Percentiles rank a stretch among this genome's conserved stretches.
phyloP scores from a whole-genome alignment of 2,113 vertebrate species.

The Rhynchomys soricoides region DNA sequence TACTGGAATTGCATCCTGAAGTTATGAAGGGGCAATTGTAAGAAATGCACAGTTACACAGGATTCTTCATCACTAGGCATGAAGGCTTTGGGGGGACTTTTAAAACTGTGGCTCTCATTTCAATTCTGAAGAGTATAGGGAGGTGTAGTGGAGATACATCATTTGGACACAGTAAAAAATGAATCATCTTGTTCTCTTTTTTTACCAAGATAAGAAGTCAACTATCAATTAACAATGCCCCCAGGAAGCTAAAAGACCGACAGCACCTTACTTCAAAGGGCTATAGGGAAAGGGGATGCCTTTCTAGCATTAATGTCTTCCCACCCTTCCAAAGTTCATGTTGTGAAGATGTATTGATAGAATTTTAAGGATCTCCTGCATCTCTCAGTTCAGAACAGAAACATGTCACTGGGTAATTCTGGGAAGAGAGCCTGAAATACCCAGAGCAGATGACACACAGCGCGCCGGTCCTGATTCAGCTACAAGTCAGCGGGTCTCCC shows the following conservation, averaged over 20 bases:
- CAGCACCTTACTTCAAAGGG: slow-evolving; percentile 58
- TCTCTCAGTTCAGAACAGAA: slow-evolving; percentile 75
- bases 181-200: slow-evolving; percentile 1
- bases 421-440: slow-evolving; percentile 83
- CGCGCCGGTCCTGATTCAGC: slow-evolving; percentile 87
- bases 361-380: slow-evolving; percentile 56
- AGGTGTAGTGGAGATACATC: background rate
- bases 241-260: slow-evolving; percentile 54
- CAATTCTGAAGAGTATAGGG: background rate
- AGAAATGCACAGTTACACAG: slow-evolving; percentile 54
- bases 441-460: slow-evolving; percentile 84
- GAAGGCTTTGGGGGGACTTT: slow-evolving; percentile 20
- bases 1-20: background rate
- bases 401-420: slow-evolving; percentile 78
- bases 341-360: slow-evolving; percentile 59
- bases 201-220: slow-evolving; percentile 59
- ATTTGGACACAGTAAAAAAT: background rate
- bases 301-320: background rate
- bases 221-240: slow-evolving; percentile 35
- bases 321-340: background rate
- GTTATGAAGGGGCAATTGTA: background rate
- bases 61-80: background rate
- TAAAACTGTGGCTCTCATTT: slow-evolving; percentile 4
- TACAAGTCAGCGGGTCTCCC: slow-evolving; percentile 87
- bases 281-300: background rate